Percentiles rank a stretch among this genome's conserved stretches.
phyloP scores from a whole-genome alignment of 2,113 vertebrate genomes.

The Brienomyrus longianalis region DNA sequence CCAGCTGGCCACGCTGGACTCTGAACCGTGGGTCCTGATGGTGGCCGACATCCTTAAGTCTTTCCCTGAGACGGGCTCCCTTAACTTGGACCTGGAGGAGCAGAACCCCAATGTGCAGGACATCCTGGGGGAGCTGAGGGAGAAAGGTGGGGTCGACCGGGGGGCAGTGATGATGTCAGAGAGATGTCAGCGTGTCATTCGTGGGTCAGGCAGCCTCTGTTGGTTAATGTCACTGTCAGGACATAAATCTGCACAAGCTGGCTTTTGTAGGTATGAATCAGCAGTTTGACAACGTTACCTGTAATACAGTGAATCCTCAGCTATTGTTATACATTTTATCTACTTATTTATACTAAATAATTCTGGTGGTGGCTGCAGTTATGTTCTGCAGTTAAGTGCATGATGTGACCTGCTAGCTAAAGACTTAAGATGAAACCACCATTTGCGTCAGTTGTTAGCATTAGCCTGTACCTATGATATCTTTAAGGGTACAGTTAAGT shows the following conservation, averaged over 20 bases:
- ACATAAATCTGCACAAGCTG: neutral
- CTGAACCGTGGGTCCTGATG: constrained; percentile 98
- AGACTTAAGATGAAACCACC: neutral
- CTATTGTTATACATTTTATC: neutral
- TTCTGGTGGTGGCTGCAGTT: neutral
- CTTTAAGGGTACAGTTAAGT: neutral
- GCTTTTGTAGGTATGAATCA: neutral
- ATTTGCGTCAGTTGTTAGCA: neutral
- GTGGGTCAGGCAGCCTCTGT: neutral
- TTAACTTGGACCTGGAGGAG: constrained; percentile 94
- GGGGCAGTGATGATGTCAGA: neutral
- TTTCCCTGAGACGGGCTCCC: constrained; percentile 90
- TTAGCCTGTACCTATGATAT: neutral
- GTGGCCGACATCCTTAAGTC: constrained; percentile 96
- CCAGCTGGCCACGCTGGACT: constrained; percentile 90
- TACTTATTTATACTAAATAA: neutral
- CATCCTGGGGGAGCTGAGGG: constrained; percentile 87
- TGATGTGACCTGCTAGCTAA: neutral
- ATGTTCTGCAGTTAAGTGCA: neutral
- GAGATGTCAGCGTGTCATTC: neutral
- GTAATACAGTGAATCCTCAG: neutral
- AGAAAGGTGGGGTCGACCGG: constrained; percentile 71
- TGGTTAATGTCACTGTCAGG: neutral
- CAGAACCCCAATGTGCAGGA: constrained; percentile 98
- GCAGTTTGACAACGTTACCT: neutral